These are phyloP conservation scores for Axinella damicornis DNA, from an alignment of 37 sponge, comb jelly and placozoan species.

Conservation along the genomic window DNA sequence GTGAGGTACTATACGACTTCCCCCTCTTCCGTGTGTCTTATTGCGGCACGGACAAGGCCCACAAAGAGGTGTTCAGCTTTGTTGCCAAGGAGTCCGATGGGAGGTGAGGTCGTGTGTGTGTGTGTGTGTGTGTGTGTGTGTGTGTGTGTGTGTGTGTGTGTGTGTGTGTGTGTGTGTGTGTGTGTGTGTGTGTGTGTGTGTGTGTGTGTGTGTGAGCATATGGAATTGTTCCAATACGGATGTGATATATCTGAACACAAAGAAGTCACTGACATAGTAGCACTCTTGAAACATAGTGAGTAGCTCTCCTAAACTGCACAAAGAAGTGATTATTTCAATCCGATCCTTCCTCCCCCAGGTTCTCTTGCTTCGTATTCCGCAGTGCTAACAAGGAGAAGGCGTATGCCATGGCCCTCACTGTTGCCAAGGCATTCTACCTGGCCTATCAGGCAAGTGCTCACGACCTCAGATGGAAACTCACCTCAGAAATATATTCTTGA, in stretches of 20 bases:
- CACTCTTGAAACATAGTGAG: neutral
- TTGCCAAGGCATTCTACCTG: slow-evolving; percentile 89
- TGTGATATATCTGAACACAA: too few relatives aligned
- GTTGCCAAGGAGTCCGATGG: slow-evolving; percentile 78
- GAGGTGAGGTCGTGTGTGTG: slow-evolving; percentile 1
- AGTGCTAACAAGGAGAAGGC: slow-evolving; percentile 73
- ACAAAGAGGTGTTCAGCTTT: slow-evolving; percentile 57
- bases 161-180: neutral
- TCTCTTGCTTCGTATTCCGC: slow-evolving; percentile 83
- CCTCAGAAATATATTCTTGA: too few relatives aligned
- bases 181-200: neutral
- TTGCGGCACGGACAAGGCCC: slow-evolving; percentile 79
- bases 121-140: neutral
- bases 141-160: neutral
- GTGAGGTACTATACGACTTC: slow-evolving; percentile 70
- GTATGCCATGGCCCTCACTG: slow-evolving; percentile 72
- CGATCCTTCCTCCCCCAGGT: slow-evolving; percentile 5
- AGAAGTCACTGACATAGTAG: too few relatives aligned
- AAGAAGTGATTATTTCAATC: too few relatives aligned
- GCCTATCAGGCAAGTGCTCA: slow-evolving; percentile 70
- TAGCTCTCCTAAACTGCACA: neutral
- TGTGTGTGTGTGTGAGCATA: neutral
- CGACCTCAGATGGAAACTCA: too few relatives aligned
- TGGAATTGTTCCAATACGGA: too few relatives aligned
- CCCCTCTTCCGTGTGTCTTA: slow-evolving; percentile 84